phyloP scores from a whole-genome alignment of 2,797 vertebrate genomes.

The Centropyge bicolor region DNA sequence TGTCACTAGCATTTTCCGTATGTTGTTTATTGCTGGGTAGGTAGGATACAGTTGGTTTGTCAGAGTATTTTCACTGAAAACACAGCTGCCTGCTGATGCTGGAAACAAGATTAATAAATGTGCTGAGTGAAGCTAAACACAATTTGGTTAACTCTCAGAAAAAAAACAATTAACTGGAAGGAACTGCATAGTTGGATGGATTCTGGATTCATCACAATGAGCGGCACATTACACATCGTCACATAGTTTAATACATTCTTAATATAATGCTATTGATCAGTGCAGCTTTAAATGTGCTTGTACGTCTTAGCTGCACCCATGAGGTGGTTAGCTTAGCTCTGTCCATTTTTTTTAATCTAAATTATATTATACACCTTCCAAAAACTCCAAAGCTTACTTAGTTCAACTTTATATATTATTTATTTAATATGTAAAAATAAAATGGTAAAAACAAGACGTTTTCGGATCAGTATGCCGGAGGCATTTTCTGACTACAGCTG shows the following conservation, averaged over 20 bases:
- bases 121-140: too few species aligned
- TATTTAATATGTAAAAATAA: slow-evolving; percentile 8
- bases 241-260: background rate
- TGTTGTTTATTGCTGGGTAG: background rate
- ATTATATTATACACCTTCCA: background rate
- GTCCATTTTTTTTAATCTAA: background rate
- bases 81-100: background rate
- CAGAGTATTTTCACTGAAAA: background rate
- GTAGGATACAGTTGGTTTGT: background rate
- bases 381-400: background rate
- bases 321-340: slow-evolving; percentile 2
- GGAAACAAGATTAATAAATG: background rate
- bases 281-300: background rate
- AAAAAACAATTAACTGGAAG: background rate
- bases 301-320: background rate
- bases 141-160: too few species aligned
- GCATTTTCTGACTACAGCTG: slow-evolving; percentile 3
- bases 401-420: background rate
- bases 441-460: background rate
- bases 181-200: background rate
- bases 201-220: background rate
- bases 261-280: background rate
- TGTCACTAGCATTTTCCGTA: background rate
- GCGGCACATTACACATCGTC: too few species aligned
- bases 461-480: background rate